Evolutionary conservation across 2,888 invertebrate species (phyloP).

Genomic region (Harmothoe impar): DNA sequence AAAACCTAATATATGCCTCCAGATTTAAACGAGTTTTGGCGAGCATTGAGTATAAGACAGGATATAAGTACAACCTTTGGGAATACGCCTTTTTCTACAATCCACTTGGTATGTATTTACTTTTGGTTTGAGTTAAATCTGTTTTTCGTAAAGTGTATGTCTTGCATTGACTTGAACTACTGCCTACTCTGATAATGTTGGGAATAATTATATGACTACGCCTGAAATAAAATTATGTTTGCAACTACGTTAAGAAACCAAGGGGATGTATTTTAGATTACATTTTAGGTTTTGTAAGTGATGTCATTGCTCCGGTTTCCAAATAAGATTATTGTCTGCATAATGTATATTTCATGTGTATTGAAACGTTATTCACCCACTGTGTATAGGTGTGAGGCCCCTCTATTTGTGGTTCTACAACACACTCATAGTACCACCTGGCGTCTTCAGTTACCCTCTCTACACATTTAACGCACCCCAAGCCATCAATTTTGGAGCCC

Average conservation of each 20-base stretch:
- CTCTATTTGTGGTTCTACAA: slow-evolving; percentile 73
- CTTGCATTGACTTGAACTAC: too few relatives aligned
- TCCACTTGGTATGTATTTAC: slow-evolving; percentile 37
- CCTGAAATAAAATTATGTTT: too few relatives aligned
- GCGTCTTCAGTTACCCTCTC: slow-evolving; percentile 78
- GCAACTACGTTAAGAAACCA: too few relatives aligned
- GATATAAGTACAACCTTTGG: slow-evolving; percentile 58
- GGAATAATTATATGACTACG: too few relatives aligned
- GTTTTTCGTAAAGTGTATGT: too few relatives aligned
- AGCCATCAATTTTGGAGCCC: slow-evolving; percentile 78
- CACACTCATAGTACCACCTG: slow-evolving; percentile 78
- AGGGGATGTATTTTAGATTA: too few relatives aligned
- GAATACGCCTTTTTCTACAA: slow-evolving; percentile 53
- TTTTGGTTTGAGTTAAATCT: neutral
- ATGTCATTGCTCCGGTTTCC: too few relatives aligned
- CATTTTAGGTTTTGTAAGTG: too few relatives aligned
- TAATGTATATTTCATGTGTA: too few relatives aligned
- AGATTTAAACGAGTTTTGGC: slow-evolving; percentile 82
- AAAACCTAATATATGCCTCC: slow-evolving; percentile 85
- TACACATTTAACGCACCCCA: slow-evolving; percentile 76
- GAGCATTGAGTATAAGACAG: slow-evolving; percentile 68
- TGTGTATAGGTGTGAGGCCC: slow-evolving; percentile 32
- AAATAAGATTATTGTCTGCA: too few relatives aligned
- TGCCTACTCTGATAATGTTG: too few relatives aligned
- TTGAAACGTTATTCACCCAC: too few relatives aligned